phyloP scores from a whole-genome alignment of 2,797 vertebrate species.

The Chloroceryle amazona region DNA sequence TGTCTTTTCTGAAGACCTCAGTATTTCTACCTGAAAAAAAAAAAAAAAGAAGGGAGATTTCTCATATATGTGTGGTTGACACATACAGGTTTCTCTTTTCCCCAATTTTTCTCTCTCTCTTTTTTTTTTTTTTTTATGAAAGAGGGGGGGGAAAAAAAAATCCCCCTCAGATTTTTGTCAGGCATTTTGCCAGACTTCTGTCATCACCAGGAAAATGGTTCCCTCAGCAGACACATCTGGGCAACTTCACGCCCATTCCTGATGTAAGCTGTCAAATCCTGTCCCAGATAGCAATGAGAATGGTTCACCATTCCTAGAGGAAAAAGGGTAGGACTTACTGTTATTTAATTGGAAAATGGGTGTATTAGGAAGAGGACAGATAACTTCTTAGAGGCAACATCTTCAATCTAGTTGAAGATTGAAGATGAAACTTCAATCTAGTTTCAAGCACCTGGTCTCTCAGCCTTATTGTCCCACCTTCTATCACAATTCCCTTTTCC shows the following conservation, averaged over 20 bases:
- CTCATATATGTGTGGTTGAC: background rate
- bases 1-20: background rate
- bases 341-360: background rate
- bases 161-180: background rate
- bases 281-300: background rate
- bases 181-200: conserved; percentile 61
- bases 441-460: background rate
- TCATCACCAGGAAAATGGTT: conserved; percentile 52
- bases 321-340: background rate
- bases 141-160: accelerated
- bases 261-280: conserved; percentile 46
- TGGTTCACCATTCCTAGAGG: background rate
- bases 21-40: background rate
- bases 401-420: background rate
- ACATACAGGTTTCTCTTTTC: background rate
- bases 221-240: conserved; percentile 63
- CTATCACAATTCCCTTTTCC: background rate
- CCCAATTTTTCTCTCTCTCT: background rate
- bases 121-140: background rate
- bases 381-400: background rate
- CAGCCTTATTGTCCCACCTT: background rate
- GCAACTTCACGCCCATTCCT: conserved; percentile 39
- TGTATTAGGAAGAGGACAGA: background rate
- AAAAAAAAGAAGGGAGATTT: background rate
- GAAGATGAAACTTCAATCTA: background rate